Evolutionary conservation across 1,140 invertebrate genomes (phyloP).

Genomic region (Hycleus phaleratus): DNA sequence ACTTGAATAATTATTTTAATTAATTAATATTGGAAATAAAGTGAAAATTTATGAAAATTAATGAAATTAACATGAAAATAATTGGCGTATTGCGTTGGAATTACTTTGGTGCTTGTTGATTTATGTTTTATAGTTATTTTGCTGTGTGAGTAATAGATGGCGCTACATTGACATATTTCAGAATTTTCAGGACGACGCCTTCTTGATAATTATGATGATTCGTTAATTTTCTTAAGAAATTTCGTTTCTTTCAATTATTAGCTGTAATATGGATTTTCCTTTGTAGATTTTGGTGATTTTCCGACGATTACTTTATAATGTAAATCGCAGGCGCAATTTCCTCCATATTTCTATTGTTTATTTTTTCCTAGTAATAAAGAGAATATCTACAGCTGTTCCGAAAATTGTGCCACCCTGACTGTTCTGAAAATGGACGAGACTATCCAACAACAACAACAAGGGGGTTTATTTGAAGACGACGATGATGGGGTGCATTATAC

Average conservation of each 20-base stretch:
- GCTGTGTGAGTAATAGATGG: not conserved
- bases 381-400: constrained; percentile 18
- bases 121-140: too few species aligned
- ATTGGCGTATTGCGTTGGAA: too few species aligned
- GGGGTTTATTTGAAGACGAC: not conserved
- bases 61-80: too few species aligned
- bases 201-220: not conserved
- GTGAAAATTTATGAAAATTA: too few species aligned
- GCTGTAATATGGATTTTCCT: not conserved
- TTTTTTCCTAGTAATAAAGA: constrained; percentile 1
- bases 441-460: not conserved
- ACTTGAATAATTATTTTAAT: too few species aligned
- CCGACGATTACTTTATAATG: not conserved
- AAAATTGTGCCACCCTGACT: constrained; percentile 2
- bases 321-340: constrained; percentile 25
- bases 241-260: too few species aligned
- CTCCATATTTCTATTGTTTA: constrained; percentile 21
- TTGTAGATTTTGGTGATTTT: not conserved
- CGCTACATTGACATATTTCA: not conserved
- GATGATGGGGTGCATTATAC: constrained; percentile 15
- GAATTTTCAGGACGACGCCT: not conserved
- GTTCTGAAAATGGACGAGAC: constrained; percentile 11
- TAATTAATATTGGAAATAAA: too few species aligned
- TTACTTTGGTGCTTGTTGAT: too few species aligned
- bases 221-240: not conserved